Evolutionary conservation across 2,888 invertebrate species (phyloP), one percentile per base, ranked within the genome.

Genomic region (Flabesymbios commensalis): DNA sequence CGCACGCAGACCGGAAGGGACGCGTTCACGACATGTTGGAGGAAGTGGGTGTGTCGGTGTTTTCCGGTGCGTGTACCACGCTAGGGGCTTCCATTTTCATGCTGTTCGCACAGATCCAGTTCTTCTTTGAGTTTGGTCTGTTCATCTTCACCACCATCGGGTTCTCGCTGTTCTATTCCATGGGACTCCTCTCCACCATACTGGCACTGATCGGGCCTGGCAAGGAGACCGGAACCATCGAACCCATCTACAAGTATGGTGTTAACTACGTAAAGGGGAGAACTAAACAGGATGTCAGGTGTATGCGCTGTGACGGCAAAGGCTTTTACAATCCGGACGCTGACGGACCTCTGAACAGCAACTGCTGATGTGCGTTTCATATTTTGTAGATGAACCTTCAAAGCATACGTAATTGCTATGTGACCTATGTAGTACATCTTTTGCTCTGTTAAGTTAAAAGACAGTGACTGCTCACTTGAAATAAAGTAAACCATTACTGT

Each of bases 81-180:
- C 61, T 77, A 0, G 77, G 78, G 0, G 75, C 76, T 3, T 70
- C 77, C 0, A 19, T 72, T n/a, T 78, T 78, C 59, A 72, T 78
- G 67, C 70, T 78, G 36, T 65, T 74, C 22, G 73, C 77, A 4
- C 36, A 75, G 63, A 68, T 78, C 32, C 70, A 70, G 5, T 78
- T 78, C 68, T 74, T 77, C 61, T 48, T 70, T n/a, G 77, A 78
- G 66, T 78, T 78, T 59, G 77, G 77, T 0, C 59, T 77, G 14
- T 78, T 78, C 60, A 69, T 78, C 61, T 76, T 78, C 64, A 70
- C 70, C 26, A 78, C 77, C 4, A 72, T 78, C 28, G 72, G 72
- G 5, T 75, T 77, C 59, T 77, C 77, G 4, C 51, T 77, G 2
- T 52, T 74, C 39, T 75, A 74, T 59, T 67, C 77, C 1, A 65